These are phyloP conservation scores for Euclidia mi DNA, from an alignment of 2,888 invertebrate genomes.

Conservation along the genomic window DNA sequence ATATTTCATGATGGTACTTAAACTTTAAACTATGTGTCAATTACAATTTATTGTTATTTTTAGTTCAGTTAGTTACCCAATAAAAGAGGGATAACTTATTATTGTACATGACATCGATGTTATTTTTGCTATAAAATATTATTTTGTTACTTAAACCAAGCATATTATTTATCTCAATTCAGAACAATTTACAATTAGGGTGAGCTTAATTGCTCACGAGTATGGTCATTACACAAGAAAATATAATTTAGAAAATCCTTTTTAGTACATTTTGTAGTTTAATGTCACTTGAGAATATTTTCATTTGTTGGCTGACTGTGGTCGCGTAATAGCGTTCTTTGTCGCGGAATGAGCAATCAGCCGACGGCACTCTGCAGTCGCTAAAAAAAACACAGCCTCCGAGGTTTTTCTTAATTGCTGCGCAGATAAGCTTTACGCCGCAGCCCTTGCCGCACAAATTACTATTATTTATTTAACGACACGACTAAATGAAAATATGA, in stretches of 20 bases:
- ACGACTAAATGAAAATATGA: constrained; percentile 74
- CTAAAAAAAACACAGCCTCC: constrained; percentile 70
- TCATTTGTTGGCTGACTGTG: constrained; percentile 70
- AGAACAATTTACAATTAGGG: too few species aligned
- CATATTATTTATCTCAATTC: too few species aligned
- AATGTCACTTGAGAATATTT: constrained; percentile 67
- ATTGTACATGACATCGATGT: too few species aligned
- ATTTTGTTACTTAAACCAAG: too few species aligned
- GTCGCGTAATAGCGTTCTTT: constrained; percentile 80
- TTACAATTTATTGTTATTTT: too few species aligned
- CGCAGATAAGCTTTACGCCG: constrained; percentile 78
- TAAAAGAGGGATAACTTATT: too few species aligned
- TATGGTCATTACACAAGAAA: background rate
- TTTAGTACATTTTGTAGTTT: constrained; percentile 34
- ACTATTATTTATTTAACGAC: constrained; percentile 79
- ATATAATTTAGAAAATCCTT: background rate
- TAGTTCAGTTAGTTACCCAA: too few species aligned
- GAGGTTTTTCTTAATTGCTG: constrained; percentile 82
- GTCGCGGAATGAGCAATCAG: constrained; percentile 87
- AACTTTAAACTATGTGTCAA: too few species aligned
- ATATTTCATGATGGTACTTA: too few species aligned
- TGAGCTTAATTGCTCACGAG: too few species aligned
- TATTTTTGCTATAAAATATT: too few species aligned
- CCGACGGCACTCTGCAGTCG: constrained; percentile 60
- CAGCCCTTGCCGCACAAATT: constrained; percentile 75